phyloP scores from a whole-genome alignment of 2,888 invertebrate species.

The Lottia gigantea region DNA sequence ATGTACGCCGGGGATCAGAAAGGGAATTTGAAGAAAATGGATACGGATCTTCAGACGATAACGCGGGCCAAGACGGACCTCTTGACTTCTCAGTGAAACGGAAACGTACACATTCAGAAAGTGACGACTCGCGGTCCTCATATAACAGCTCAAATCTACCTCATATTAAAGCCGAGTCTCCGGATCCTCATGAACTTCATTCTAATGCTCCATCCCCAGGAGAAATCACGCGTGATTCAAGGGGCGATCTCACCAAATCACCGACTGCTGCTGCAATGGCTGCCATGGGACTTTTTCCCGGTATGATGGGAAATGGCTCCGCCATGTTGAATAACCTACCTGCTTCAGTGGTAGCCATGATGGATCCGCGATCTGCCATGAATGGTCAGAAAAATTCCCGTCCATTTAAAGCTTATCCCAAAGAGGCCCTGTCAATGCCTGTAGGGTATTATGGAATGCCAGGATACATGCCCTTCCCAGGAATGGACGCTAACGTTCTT shows the following conservation, averaged over 20 bases:
- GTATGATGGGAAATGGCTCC: conserved; percentile 18
- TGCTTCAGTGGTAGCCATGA: conserved; percentile 14
- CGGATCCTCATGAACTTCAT: conserved; percentile 17
- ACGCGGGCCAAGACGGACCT: conserved; percentile 36
- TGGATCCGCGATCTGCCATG: conserved; percentile 13
- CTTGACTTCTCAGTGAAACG: conserved; percentile 53
- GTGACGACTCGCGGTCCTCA: conserved; percentile 17
- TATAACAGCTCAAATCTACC: conserved; percentile 11
- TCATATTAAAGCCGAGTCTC: conserved; percentile 9
- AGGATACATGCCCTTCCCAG: conserved; percentile 46
- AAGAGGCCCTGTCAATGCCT: conserved; percentile 75
- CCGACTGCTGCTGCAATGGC: conserved; percentile 22
- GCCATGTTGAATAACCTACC: conserved; percentile 20
- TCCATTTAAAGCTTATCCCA: conserved; percentile 75
- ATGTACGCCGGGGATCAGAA: background rate
- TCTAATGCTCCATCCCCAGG: conserved; percentile 16
- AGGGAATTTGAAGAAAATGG: conserved; percentile 3
- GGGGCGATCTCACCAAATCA: conserved; percentile 31
- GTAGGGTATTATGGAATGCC: conserved; percentile 68
- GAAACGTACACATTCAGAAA: conserved; percentile 16
- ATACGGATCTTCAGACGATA: background rate
- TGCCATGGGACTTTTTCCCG: conserved; percentile 20
- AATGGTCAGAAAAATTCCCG: conserved; percentile 47
- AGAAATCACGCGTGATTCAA: conserved; percentile 14
- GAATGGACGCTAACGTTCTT: conserved; percentile 45